Base-by-base conservation (phyloP, 2,888 invertebrate species). In the Seira ritae region DNA sequence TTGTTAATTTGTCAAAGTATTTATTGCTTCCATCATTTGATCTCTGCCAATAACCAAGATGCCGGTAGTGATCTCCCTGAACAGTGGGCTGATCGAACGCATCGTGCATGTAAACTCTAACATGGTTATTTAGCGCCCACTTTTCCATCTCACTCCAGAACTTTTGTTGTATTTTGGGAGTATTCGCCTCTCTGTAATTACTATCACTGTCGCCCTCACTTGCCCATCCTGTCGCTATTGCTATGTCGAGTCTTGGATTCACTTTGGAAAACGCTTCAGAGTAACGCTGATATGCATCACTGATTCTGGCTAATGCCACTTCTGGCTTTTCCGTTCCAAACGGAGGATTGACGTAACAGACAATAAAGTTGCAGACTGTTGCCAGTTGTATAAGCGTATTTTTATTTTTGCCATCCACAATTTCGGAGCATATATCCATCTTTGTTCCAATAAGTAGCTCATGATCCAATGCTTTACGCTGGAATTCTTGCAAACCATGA, bases 181-280 rank as follows among this genome's bases (percentile, higher is more conserved):
- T 79, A 69, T 86, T 87, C 2, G 70, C 31, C 20, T 77, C 22
- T 4, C 76, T 69, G 2, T 84, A 72, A 19, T 85, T 81, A 62
- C 82, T 80, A 70, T 87, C 87, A 19, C 80, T 87, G 20, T 65
- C 75, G 10, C 85, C 88, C 55, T 79, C 80, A 37, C 79, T 84
- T 3, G 86, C 84, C 88, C 88, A 88, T 10, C 88, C 88, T 19
- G 87, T 87, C 75, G 87, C 88, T 65, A 88, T 86, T 46, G 73
- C 62, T 10, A 88, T 85, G 23, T 87, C 86, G 42, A 88, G 70
- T 0, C 73, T 78, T 0, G 70, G 72, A 71, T 88, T 88, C 19
- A 74, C 72, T 67, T 37, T 60, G 70, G 71, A 71, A 55, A 88
- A 85, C 10, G 72, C 80, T 42, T 77, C 69, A 15, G 75, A 66